A percentile compares a stretch with the other conserved stretches of the same genome.
Evolutionary conservation across 2,113 vertebrate genomes (phyloP).

Genomic region (Antechinus stuartii): DNA sequence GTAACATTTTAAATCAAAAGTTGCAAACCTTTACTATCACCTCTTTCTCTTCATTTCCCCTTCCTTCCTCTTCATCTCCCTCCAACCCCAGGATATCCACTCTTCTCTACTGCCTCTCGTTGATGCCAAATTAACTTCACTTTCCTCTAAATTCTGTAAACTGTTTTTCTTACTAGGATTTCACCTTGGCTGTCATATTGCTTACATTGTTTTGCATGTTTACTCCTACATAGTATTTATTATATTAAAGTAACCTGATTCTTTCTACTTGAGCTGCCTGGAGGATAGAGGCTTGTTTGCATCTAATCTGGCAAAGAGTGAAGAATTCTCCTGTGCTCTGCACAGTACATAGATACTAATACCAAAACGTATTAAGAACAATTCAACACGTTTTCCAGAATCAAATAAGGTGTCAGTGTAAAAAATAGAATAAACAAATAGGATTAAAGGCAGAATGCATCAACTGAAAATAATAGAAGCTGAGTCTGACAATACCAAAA

Average conservation of each 20-base stretch:
- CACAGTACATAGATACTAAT: slow-evolving; percentile 11
- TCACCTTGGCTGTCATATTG: slow-evolving; percentile 33
- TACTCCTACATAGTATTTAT: slow-evolving; percentile 43
- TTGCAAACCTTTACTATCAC: not conserved
- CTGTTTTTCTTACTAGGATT: slow-evolving; percentile 39
- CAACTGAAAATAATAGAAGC: slow-evolving; percentile 5
- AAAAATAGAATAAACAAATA: slow-evolving; percentile 46
- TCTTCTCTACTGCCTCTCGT: not conserved
- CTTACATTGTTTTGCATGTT: slow-evolving; percentile 47
- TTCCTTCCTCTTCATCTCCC: not conserved
- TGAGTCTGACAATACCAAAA: slow-evolving; percentile 37
- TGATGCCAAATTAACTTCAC: slow-evolving; percentile 40
- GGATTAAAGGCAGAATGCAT: slow-evolving; percentile 44
- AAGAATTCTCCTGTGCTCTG: slow-evolving; percentile 18
- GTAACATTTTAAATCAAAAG: not conserved
- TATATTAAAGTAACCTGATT: slow-evolving; percentile 43
- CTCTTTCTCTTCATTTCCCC: not conserved
- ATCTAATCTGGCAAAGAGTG: slow-evolving; percentile 30
- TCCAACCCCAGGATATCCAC: not conserved
- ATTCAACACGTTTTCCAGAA: slow-evolving; percentile 42
- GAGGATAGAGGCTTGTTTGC: not conserved
- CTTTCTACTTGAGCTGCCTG: slow-evolving; percentile 30
- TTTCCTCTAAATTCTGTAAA: slow-evolving; percentile 39
- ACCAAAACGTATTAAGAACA: not conserved
- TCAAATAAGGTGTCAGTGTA: slow-evolving; percentile 50